Percentiles rank a stretch among this genome's conserved stretches.
Evolutionary conservation across 2,797 vertebrate genomes (phyloP).

Genomic region (Novumbra hubbsi): DNA sequence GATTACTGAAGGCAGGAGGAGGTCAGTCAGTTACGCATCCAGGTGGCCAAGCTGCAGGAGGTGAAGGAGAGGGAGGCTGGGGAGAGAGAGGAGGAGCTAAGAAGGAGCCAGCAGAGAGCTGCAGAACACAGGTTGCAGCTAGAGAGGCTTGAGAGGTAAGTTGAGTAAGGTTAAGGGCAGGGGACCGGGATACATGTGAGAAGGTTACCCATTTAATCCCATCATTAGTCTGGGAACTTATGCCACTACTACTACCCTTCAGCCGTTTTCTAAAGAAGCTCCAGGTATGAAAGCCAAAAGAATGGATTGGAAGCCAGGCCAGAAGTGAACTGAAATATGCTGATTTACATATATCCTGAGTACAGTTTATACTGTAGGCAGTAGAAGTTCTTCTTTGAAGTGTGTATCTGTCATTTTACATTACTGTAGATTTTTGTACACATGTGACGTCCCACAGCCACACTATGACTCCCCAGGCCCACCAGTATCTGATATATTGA

Average conservation of each 20-base stretch:
- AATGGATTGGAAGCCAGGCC: background rate
- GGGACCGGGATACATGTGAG: background rate
- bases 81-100: conserved; percentile 56
- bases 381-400: no score
- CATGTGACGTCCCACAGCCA: background rate
- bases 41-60: conserved; percentile 68
- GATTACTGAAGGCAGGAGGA: conserved; percentile 64
- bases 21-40: conserved; percentile 70
- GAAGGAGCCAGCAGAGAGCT: conserved; percentile 44
- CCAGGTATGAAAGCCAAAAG: background rate
- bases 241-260: no score
- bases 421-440: background rate
- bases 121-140: conserved; percentile 68
- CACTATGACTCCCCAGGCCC: conserved; percentile 10
- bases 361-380: no score
- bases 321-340: no score
- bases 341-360: no score
- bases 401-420: no score
- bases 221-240: background rate
- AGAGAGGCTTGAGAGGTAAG: conserved; percentile 68
- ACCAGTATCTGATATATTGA: background rate
- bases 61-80: conserved; percentile 54
- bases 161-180: background rate
- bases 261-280: background rate
- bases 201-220: background rate